Percentiles rank a stretch among this genome's conserved stretches.
Conservation (phyloP, 2,113 vertebrate species). For the Proteles cristata region DNA sequence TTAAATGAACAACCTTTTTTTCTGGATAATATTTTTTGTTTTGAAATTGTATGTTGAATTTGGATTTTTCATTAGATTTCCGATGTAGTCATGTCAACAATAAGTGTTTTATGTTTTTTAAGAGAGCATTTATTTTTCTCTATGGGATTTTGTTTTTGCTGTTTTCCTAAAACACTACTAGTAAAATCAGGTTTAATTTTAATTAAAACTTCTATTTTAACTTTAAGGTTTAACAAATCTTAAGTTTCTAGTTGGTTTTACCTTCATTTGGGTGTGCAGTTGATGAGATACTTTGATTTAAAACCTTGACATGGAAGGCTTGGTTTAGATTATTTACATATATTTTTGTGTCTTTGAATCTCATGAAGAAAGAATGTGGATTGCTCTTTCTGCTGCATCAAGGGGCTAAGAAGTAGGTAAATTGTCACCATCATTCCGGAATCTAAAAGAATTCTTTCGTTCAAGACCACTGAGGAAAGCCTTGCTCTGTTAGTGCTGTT, state of each 20-base stretch:
- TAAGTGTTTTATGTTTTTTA: background rate
- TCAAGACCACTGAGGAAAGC: constrained; percentile 44
- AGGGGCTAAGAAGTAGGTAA: background rate
- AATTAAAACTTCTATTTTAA: background rate
- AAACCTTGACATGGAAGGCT: background rate
- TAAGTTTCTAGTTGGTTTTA: background rate
- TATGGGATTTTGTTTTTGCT: background rate
- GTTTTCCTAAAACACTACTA: background rate
- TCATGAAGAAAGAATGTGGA: accelerated
- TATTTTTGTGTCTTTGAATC: background rate
- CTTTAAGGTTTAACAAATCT: background rate
- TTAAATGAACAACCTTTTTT: background rate
- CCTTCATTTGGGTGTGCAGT: background rate
- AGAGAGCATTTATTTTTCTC: background rate
- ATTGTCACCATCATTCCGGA: constrained; percentile 55
- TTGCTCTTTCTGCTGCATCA: background rate
- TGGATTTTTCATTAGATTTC: background rate
- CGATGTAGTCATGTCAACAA: background rate
- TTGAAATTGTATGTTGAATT: constrained; percentile 25
- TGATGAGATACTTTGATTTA: background rate
- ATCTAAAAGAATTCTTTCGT: constrained; percentile 78
- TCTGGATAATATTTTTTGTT: background rate
- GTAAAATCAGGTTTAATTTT: constrained; percentile 15
- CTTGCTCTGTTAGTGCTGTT: constrained; percentile 35
- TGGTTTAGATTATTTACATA: background rate